Evolutionary conservation across 2,797 vertebrate species (phyloP).

Genomic region (Notolabrus celidotus): DNA sequence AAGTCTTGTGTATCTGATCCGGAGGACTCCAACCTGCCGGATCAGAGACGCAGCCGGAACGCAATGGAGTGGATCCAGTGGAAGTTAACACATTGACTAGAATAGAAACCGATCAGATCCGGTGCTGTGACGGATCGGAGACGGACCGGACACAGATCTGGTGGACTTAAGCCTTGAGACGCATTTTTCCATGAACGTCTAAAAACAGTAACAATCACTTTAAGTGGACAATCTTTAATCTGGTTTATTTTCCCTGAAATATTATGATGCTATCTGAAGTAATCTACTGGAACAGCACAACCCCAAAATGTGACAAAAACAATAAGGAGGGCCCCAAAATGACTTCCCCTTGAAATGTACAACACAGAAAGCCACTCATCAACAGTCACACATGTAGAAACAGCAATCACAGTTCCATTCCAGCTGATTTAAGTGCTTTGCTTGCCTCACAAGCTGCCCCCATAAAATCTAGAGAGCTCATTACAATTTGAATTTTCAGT

Average conservation of each 20-base stretch:
- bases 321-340: background rate
- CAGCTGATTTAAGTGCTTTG: background rate
- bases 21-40: too few species aligned
- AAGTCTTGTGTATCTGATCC: too few species aligned
- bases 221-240: too few species aligned
- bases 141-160: too few species aligned
- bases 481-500: conserved; percentile 23
- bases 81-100: too few species aligned
- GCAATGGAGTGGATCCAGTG: too few species aligned
- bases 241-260: background rate
- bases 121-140: too few species aligned
- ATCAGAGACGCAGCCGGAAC: too few species aligned
- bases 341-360: background rate
- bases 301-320: background rate
- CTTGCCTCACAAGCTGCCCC: background rate
- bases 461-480: background rate
- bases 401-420: background rate
- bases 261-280: background rate
- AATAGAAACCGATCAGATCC: too few species aligned
- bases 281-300: too few species aligned
- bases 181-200: too few species aligned
- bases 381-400: background rate
- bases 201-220: too few species aligned
- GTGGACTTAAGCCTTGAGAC: background rate
- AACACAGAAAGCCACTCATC: background rate